Evolutionary conservation across 2,797 vertebrate genomes (phyloP).

Genomic region (Arnoldichthys spilopterus): DNA sequence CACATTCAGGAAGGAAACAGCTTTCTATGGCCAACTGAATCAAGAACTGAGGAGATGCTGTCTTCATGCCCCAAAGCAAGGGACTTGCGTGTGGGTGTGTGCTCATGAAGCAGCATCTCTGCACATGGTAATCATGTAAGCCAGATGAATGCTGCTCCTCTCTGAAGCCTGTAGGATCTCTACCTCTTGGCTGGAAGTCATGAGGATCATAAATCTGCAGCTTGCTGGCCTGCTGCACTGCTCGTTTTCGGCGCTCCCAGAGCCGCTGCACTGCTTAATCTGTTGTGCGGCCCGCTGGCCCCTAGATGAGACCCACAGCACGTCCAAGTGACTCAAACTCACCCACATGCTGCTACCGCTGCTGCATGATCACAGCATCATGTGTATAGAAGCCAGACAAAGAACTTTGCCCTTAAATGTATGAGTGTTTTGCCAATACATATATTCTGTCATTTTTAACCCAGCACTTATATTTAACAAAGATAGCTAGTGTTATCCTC

Average conservation of each 20-base stretch:
- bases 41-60: slow-evolving; percentile 4
- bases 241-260: neutral
- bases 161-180: slow-evolving; percentile 57
- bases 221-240: neutral
- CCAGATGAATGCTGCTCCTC: slow-evolving; percentile 40
- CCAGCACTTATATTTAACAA: no score
- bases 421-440: no score
- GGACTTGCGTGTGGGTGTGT: slow-evolving; percentile 8
- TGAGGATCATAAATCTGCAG: slow-evolving; percentile 49
- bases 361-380: neutral
- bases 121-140: slow-evolving; percentile 53
- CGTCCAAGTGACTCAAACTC: neutral
- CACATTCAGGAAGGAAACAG: slow-evolving; percentile 47
- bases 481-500: no score
- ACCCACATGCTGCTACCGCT: neutral
- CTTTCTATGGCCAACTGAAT: slow-evolving; percentile 42
- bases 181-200: slow-evolving; percentile 51
- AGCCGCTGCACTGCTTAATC: neutral
- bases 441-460: no score
- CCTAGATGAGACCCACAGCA: neutral
- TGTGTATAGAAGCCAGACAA: neutral
- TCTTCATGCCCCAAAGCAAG: slow-evolving; percentile 14
- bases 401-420: neutral
- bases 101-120: slow-evolving; percentile 20
- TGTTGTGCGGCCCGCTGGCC: neutral